Conservation (phyloP, 2,888 invertebrate species). For the Pyrochroa serraticornis region DNA sequence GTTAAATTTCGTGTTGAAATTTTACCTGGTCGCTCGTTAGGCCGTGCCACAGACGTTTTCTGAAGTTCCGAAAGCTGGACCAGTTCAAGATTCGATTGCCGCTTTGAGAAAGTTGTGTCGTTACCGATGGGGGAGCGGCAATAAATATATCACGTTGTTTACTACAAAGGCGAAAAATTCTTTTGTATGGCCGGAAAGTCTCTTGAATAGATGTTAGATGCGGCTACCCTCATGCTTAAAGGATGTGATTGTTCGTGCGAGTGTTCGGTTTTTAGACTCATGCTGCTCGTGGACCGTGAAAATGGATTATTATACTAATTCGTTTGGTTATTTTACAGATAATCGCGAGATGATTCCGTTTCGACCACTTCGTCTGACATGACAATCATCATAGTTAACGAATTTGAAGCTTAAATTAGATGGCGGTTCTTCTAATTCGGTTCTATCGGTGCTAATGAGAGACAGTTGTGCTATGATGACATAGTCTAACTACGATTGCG, state of each 20-base stretch:
- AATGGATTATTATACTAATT: slow-evolving; percentile 31
- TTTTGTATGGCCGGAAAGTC: slow-evolving; percentile 18
- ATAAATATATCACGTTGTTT: slow-evolving; percentile 32
- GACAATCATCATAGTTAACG: too few relatives aligned
- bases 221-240: slow-evolving; percentile 29
- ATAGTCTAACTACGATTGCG: too few relatives aligned
- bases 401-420: too few relatives aligned
- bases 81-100: slow-evolving; percentile 8
- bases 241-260: slow-evolving; percentile 18
- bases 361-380: too few relatives aligned
- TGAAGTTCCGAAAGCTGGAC: too few relatives aligned
- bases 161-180: slow-evolving; percentile 31
- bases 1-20: slow-evolving; percentile 24
- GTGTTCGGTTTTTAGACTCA: slow-evolving; percentile 14
- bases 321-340: slow-evolving; percentile 32
- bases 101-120: background rate
- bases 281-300: slow-evolving; percentile 27
- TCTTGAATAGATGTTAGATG: slow-evolving; percentile 28
- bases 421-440: too few relatives aligned
- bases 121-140: slow-evolving; percentile 7
- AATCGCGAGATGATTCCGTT: background rate
- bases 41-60: slow-evolving; percentile 8
- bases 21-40: slow-evolving; percentile 21
- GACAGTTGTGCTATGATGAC: too few relatives aligned
- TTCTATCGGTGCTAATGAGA: too few relatives aligned